Base-by-base conservation (phyloP, 2,888 invertebrate genomes). In the Metallyticus violacea region DNA sequence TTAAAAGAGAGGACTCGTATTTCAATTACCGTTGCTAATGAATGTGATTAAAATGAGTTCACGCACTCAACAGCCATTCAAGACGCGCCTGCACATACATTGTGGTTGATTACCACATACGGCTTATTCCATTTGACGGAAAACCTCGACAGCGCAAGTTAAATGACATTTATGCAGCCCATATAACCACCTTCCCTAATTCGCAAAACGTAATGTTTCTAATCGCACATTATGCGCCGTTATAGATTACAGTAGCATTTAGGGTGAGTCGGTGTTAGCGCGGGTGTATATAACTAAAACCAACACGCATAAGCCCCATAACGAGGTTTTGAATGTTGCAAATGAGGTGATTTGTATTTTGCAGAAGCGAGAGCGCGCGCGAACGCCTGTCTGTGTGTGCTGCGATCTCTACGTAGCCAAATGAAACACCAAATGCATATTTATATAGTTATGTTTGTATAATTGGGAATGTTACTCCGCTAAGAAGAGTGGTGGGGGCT, bases 321-420 rank as follows among this genome's bases (percentile, higher is more conserved):
- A 83, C 77, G 83, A 77, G 77, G 62, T 83, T 83, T 77, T 77
- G 27, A 77, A 77, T 83, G 83, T 77, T 83, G 83, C 77, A 83
- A 77, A 83, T 83, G 82, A 83, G 82, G 82, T 83, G 82, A 83
- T 83, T 83, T 83, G 82, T 83, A 83, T 83, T 83, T 83, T 83
- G 82, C 27, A 83, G 76, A 62, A 76, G 82, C 40, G 27, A 76
- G 82, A 27, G 26, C 22, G 6, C 76, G 2, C 76, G 27, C 15
- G 81, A 40, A 15, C 40, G 40, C 1, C 40, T 79, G 26, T 79
- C 4, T 79, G 79, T 79, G 30, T 0, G n/a, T 79, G 79, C 28
- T 26, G 26, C 7, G 6, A 30, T n/a, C 29, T 26, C n/a, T 29
- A 22, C 30, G 29, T 29, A 22, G n/a, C 15, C 30, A 83, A 83